Evolutionary conservation across 2,888 invertebrate genomes (phyloP).

Genomic region (Drosophila anceps): DNA sequence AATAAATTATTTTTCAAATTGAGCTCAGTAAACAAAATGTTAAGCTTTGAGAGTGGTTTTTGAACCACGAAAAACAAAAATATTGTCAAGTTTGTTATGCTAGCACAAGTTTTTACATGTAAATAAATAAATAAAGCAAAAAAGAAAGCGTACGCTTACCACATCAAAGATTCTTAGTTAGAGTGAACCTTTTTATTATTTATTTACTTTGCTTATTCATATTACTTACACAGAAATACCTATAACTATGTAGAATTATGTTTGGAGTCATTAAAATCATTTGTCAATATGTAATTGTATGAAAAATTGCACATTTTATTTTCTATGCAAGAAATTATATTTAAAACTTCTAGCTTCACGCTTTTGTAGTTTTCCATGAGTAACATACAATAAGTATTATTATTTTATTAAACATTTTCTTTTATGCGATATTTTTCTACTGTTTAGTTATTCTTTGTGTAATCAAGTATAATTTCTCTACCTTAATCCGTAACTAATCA

Average conservation of each 20-base stretch:
- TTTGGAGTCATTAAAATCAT: too few species aligned
- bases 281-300: too few species aligned
- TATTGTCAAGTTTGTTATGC: not conserved
- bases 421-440: too few species aligned
- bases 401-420: too few species aligned
- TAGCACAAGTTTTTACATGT: not conserved
- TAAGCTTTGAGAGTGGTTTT: not conserved
- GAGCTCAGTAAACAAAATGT: not conserved
- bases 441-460: not conserved
- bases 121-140: not conserved
- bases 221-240: not conserved
- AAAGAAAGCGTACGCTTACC: not conserved
- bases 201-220: too few species aligned
- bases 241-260: not conserved
- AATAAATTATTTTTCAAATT: constrained; percentile 2
- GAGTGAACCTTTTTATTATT: not conserved
- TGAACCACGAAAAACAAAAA: not conserved
- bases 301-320: too few species aligned
- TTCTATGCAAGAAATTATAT: too few species aligned
- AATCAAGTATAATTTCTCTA: not conserved
- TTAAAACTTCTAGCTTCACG: too few species aligned
- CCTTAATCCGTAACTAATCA: not conserved
- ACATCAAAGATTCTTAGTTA: not conserved
- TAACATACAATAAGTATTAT: not conserved
- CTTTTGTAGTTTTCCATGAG: not conserved